Percentiles rank a stretch among this genome's conserved stretches.
Evolutionary conservation across 23 tunicate species (phyloP).

Genomic region (Ascidia mentula): DNA sequence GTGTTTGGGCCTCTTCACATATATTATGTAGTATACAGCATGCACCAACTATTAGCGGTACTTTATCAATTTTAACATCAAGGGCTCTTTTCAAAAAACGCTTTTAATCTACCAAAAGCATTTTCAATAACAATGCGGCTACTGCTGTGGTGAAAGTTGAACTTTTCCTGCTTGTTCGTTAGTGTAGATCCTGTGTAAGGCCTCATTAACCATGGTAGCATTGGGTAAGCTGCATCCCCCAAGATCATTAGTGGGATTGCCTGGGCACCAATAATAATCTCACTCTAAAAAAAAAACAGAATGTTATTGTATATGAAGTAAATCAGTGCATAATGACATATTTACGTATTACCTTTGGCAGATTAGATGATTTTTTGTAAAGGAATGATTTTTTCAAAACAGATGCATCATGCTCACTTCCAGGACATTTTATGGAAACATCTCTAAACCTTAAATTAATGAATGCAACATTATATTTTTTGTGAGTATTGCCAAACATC

Average conservation of each 20-base stretch:
- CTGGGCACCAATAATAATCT: background rate
- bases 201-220: constrained; percentile 6
- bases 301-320: too few relatives aligned
- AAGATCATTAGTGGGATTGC: background rate
- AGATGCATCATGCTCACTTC: constrained; percentile 22
- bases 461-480: too few relatives aligned
- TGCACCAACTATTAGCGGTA: constrained; percentile 12
- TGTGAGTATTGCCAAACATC: too few relatives aligned
- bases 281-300: background rate
- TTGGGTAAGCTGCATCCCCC: constrained; percentile 4
- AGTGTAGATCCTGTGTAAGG: background rate
- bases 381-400: constrained; percentile 19
- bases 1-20: constrained; percentile 10
- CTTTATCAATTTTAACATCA: constrained; percentile 14
- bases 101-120: constrained; percentile 38
- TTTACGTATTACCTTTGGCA: constrained; percentile 6
- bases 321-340: too few relatives aligned
- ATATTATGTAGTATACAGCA: constrained; percentile 29
- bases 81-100: constrained; percentile 19
- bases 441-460: constrained; percentile 10
- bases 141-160: background rate
- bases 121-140: constrained; percentile 19
- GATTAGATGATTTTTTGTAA: background rate
- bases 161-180: background rate
- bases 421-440: constrained; percentile 13